Conservation (phyloP, 2,113 vertebrate genomes). For the Nymphicus hollandicus region DNA sequence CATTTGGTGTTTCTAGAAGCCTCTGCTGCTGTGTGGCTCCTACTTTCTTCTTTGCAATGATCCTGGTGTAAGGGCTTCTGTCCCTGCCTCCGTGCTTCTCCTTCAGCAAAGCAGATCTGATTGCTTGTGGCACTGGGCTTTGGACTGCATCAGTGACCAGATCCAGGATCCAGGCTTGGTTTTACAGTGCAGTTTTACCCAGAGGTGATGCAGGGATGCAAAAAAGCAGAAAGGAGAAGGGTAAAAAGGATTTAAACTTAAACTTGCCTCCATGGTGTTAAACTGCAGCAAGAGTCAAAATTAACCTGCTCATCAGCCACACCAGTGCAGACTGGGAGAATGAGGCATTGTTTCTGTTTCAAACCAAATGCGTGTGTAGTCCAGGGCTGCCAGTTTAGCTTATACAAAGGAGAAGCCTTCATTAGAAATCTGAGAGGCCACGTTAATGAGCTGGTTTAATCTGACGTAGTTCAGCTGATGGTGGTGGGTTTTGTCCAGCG, state of each 20-base stretch:
- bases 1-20: background rate
- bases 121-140: background rate
- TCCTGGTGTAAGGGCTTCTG: background rate
- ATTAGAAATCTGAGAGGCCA: background rate
- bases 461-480: background rate
- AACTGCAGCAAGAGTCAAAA: background rate
- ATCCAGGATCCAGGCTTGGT: background rate
- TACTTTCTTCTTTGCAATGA: background rate
- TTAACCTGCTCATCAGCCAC: background rate
- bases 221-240: background rate
- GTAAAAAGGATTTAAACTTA: background rate
- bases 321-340: background rate
- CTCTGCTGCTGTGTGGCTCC: background rate
- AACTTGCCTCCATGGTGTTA: background rate
- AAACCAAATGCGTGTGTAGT: background rate
- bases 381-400: background rate
- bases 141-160: background rate
- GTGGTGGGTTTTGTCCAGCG: background rate
- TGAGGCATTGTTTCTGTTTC: background rate
- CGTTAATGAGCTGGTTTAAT: constrained; percentile 4
- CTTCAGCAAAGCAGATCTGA: background rate
- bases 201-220: background rate
- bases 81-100: background rate
- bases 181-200: background rate
- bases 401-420: background rate